Evolutionary conservation across 2,797 vertebrate species (phyloP), one percentile per base, ranked within the genome.

Genomic region (Peromyscus nudipes): DNA sequence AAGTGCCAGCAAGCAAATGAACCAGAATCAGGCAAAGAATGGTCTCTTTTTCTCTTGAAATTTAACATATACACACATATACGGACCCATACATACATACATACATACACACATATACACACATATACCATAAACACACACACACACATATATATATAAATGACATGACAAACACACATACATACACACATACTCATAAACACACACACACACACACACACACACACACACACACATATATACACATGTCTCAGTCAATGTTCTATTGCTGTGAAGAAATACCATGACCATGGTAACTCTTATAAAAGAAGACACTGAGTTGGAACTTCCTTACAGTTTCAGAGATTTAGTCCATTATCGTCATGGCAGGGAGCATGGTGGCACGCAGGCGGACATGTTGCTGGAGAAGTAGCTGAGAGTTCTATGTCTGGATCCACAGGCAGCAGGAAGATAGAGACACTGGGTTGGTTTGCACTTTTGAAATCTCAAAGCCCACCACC

Each of bases 1-100:
- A 89, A 93, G 31, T 27, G 76, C 43, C 52, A 92, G 49, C 29
- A 88, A 46, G 73, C 43, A 89, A 95, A 73, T 4, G 57, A 55
- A 55, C n/a, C 40, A 80, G 9, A 60, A 76, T 25, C 46, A 60
- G n/a, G 6, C 16, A 91, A 89, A 43, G 67, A 65, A 73, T 52
- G 83, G 34, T 67, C 34, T 34, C 21, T 79, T 52, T 60, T 80
- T 80, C 43, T 88, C n/a, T 69, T 25, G 92, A 84, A 84, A 57
- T 75, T 81, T 8, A 65, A 60, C 6, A 7, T 43, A 34, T 46
- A 67, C 40, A n/a, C 21, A 40, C 16, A 12, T 4, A 43, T 0
- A 17, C 37, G 14, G 27, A 29, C 23, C 23, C 40, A 86, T 1
- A 40, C 9, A 49, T 40, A 62, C 40, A 60, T 40, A 49, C 40